Conservation (phyloP, 37 sponge, comb jelly and placozoan species). For the Oscarella lobularis region DNA sequence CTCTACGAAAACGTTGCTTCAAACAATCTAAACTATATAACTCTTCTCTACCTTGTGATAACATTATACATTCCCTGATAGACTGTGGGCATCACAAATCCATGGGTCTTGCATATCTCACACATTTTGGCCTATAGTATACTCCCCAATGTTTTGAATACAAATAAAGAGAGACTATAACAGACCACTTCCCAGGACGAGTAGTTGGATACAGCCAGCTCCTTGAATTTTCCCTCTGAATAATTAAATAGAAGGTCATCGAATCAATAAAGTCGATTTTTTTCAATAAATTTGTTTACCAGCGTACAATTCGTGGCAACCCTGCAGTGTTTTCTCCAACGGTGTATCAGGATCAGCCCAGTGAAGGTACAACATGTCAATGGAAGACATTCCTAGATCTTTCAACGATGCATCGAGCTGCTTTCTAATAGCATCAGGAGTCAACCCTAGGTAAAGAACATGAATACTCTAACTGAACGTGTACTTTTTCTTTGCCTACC, state of each 20-base stretch:
- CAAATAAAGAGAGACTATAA: too few relatives aligned
- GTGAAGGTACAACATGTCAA: constrained; percentile 82
- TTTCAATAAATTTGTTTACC: too few relatives aligned
- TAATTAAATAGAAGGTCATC: too few relatives aligned
- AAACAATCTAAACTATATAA: not conserved
- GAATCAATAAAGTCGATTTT: too few relatives aligned
- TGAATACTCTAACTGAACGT: too few relatives aligned
- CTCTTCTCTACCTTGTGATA: constrained; percentile 46
- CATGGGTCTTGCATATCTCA: constrained; percentile 68
- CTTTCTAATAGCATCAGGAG: too few relatives aligned
- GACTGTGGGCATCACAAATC: constrained; percentile 70
- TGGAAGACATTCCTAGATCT: constrained; percentile 29
- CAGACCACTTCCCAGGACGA: constrained; percentile 82
- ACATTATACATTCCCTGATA: constrained; percentile 95
- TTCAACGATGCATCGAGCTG: too few relatives aligned
- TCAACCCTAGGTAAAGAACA: too few relatives aligned
- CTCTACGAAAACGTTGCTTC: too few relatives aligned
- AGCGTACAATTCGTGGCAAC: constrained; percentile 46
- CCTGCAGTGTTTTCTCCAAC: constrained; percentile 66
- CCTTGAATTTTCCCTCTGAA: constrained; percentile 62
- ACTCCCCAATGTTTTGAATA: too few relatives aligned
- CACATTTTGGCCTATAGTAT: constrained; percentile 37
- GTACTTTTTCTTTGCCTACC: too few relatives aligned
- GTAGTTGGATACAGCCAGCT: constrained; percentile 77
- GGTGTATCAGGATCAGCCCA: constrained; percentile 69